Conservation (phyloP, 2,797 vertebrate species). For the Micropoecilia bifurca region DNA sequence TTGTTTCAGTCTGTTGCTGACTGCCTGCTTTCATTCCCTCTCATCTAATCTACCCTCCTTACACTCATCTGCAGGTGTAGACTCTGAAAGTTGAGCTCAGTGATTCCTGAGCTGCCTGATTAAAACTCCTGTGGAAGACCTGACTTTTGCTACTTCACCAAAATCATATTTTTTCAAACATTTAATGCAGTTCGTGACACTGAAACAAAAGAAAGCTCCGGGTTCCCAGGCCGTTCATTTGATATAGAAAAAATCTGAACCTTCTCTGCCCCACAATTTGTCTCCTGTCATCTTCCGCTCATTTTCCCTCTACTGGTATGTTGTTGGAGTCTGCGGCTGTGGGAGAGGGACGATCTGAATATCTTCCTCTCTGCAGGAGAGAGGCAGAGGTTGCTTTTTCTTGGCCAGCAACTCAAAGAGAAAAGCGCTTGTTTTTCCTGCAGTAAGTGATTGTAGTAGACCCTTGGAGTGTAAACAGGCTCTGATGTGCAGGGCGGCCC, state of each 20-base stretch:
- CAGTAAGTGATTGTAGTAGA: conserved; percentile 79
- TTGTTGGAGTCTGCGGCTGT: conserved; percentile 60
- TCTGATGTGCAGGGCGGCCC: conserved; percentile 62
- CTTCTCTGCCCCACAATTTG: conserved; percentile 53
- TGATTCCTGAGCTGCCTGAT: conserved; percentile 26
- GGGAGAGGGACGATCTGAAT: conserved; percentile 60
- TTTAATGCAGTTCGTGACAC: conserved; percentile 11
- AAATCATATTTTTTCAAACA: conserved; percentile 12
- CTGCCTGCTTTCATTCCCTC: conserved; percentile 42
- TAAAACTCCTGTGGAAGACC: conserved; percentile 22
- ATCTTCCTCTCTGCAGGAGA: conserved; percentile 53
- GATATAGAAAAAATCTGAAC: conserved; percentile 49
- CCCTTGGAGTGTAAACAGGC: conserved; percentile 74
- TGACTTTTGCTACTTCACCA: conserved; percentile 29
- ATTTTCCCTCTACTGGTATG: conserved; percentile 59
- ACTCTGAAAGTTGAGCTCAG: conserved; percentile 18
- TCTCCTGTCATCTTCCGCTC: conserved; percentile 53
- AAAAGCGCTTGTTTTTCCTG: conserved; percentile 73
- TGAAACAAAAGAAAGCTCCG: conserved; percentile 25
- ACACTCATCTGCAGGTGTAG: conserved; percentile 63
- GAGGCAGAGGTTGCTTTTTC: conserved; percentile 73
- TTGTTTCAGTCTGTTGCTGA: conserved; percentile 56
- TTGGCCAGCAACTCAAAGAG: conserved; percentile 78
- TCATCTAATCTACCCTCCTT: conserved; percentile 47
- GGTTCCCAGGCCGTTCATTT: conserved; percentile 53